phyloP scores from a whole-genome alignment of 2,888 invertebrate genomes.

The Synergus umbraculus region DNA sequence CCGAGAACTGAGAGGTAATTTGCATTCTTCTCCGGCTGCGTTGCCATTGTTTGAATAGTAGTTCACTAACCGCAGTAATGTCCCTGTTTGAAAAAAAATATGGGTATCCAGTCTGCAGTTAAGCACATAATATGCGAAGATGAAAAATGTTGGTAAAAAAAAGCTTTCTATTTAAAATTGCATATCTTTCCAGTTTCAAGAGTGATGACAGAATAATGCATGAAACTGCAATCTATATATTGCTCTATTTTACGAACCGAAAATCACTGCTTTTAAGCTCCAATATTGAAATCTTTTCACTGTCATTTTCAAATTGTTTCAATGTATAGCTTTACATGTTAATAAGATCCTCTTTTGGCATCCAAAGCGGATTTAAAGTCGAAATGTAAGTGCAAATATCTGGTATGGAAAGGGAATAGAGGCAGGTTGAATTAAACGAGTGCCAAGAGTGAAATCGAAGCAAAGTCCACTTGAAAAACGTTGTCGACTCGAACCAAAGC shows the following conservation, averaged over 20 bases:
- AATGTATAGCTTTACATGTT: background rate
- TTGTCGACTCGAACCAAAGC: conserved; percentile 32
- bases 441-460: conserved; percentile 37
- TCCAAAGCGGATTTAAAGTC: background rate
- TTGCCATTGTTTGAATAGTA: conserved; percentile 34
- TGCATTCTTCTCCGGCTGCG: conserved; percentile 17
- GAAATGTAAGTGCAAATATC: conserved; percentile 16
- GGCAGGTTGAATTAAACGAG: conserved; percentile 19
- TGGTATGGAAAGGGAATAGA: background rate
- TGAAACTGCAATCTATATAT: background rate
- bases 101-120: conserved; percentile 30
- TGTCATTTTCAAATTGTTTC: no score
- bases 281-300: no score
- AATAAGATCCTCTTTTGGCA: background rate
- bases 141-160: conserved; percentile 34
- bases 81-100: conserved; percentile 29
- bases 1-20: conserved; percentile 4
- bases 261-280: no score
- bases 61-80: conserved; percentile 20
- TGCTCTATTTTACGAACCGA: no score
- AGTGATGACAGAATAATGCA: background rate
- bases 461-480: conserved; percentile 33
- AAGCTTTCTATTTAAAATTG: conserved; percentile 33
- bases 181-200: conserved; percentile 40
- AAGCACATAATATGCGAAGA: conserved; percentile 33